Base-by-base conservation (phyloP, 2,797 vertebrate genomes). In the Propithecus perrieri region DNA sequence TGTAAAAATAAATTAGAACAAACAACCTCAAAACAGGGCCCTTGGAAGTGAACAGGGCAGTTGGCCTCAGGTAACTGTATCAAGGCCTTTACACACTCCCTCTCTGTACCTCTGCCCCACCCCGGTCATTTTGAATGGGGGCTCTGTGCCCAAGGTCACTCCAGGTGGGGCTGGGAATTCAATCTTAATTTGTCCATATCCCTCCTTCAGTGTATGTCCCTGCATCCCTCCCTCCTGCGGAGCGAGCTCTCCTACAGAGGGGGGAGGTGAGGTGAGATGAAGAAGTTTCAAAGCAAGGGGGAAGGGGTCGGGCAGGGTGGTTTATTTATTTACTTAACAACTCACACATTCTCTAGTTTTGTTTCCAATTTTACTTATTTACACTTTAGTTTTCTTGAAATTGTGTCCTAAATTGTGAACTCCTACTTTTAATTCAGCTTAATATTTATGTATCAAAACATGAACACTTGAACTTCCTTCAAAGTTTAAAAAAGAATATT, bases 1-100 rank as follows among this genome's bases (percentile, higher is more conserved):
- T 94, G 96, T 98, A 97, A 97, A 97, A 98, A 98, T 98, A 98
- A 98, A 98, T 98, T 97, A 98, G 96, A 98, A 96, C 95, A 59
- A 97, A 15, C 95, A 98, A 97, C 92, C 96, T 97, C 97, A 96
- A 92, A 98, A 98, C 81, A 87, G 91, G 98, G 96, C 96, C 95
- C 89, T 95, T 84, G 15, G 43, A 97, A 95, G 87, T 85, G 43
- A 95, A 95, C 87, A 97, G 97, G 97, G 97, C 92, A 95, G 94
- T 53, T 17, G 50, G 96, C 94, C 86, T 84, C 72, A 81, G 85
- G 85, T 85, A 72, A 91, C 92, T 89, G 71, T 59, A 67, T 55
- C 41, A 75, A 89, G 94, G 71, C 85, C 92, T 96, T 84, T 79
- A 87, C 90, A 94, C 92, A 95, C 89, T 94, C 83, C 91, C 78